Evolutionary conservation across 2,797 vertebrate species (phyloP).

Genomic region (Phrynocephalus vlangalii): DNA sequence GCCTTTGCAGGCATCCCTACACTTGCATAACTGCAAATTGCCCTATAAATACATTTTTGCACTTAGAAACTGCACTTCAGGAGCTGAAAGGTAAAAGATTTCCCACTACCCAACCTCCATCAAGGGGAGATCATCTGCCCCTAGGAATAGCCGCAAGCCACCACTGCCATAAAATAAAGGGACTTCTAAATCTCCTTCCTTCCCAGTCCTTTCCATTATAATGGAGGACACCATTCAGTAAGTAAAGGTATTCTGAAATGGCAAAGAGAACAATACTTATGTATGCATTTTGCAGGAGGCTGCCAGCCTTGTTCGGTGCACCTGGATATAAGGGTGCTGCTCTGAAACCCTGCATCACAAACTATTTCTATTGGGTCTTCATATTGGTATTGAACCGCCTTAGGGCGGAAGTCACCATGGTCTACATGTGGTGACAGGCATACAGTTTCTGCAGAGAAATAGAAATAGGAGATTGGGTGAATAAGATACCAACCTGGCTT

Average conservation of each 20-base stretch:
- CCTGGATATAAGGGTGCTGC: neutral
- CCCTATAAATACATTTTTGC: no score
- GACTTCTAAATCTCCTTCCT: neutral
- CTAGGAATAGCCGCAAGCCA: neutral
- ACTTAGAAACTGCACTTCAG: no score
- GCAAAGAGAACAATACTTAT: constrained; percentile 63
- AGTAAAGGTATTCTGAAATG: neutral
- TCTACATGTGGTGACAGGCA: constrained; percentile 66
- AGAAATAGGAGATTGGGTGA: neutral
- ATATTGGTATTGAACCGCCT: constrained; percentile 3
- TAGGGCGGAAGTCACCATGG: constrained; percentile 51
- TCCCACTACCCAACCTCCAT: neutral
- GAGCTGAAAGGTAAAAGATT: no score
- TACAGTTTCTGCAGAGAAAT: constrained; percentile 60
- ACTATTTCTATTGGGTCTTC: constrained; percentile 10
- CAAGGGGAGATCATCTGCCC: neutral
- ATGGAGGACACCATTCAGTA: neutral
- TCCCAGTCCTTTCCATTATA: no score
- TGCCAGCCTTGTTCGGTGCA: constrained; percentile 69
- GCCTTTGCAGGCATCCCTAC: no score
- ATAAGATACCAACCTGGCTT: neutral
- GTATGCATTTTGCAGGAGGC: constrained; percentile 67
- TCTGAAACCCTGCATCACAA: constrained; percentile 54
- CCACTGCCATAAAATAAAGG: neutral
- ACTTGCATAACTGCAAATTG: no score